Evolutionary conservation across 2,797 vertebrate genomes (phyloP).

Genomic region (Garrulus glandarius): DNA sequence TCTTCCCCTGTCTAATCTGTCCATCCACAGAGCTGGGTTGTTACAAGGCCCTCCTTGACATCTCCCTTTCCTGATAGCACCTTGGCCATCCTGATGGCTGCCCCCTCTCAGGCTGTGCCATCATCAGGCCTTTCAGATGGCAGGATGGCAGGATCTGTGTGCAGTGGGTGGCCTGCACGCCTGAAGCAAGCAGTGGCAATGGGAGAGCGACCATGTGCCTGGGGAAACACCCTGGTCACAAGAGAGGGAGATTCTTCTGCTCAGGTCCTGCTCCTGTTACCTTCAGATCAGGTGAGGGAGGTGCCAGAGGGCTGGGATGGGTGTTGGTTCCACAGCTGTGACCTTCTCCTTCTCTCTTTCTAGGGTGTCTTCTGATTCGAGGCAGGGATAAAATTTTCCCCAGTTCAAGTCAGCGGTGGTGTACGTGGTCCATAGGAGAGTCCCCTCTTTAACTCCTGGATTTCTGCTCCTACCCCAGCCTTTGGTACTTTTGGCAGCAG

Average conservation of each 20-base stretch:
- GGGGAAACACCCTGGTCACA: background rate
- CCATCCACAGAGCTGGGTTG: background rate
- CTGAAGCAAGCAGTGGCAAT: background rate
- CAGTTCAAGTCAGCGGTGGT: background rate
- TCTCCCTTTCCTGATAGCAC: background rate
- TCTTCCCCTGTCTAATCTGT: background rate
- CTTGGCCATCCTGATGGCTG: background rate
- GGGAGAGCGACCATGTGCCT: background rate
- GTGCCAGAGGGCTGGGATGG: background rate
- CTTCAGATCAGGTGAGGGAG: background rate
- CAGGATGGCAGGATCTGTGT: background rate
- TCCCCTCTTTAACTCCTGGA: background rate
- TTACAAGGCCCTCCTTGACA: background rate
- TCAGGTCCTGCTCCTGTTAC: background rate
- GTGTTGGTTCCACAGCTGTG: background rate
- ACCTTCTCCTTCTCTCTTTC: background rate
- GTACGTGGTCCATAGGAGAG: accelerated
- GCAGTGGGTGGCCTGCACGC: background rate
- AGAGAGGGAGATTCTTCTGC: background rate
- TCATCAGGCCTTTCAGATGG: background rate
- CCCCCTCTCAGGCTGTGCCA: background rate
- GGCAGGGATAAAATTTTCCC: background rate
- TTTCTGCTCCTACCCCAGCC: background rate
- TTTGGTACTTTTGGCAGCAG: background rate
- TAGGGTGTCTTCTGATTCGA: background rate